Base-by-base conservation (phyloP, 2,113 vertebrate genomes). In the Prolemur simus region DNA sequence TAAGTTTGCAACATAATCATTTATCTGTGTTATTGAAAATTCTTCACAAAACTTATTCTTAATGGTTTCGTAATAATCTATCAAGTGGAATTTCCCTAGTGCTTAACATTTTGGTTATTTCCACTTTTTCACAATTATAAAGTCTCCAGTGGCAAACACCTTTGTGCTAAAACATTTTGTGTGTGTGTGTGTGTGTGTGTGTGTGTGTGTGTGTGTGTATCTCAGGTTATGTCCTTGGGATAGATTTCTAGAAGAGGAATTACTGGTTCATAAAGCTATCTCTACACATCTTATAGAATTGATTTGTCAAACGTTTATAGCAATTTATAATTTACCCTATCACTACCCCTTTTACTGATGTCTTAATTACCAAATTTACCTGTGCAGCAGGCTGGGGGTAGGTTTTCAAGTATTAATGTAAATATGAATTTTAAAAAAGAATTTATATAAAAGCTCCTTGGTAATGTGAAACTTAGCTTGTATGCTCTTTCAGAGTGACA, bases 401-500 rank as follows among this genome's bases (percentile, higher is more conserved):
- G 8, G 13, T 80, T 93, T 93, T 94, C 56, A 91, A 93, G 39
- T 63, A 88, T 2, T 17, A 95, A 60, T 2, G 0, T 89, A 87
- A 69, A 74, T 89, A 32, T 68, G 15, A 64, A 54, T 86, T 96
- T 94, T 91, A 8, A 63, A 74, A 90, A 84, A 89, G 12, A 83
- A 64, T 84, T 96, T 80, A 81, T 37, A 18, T 74, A 32, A 69
- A 52, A 90, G 37, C 21, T 80, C 20, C 95, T 93, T 94, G 20
- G 15, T 78, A 82, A 82, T 8, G 5, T 87, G 29, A 91, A 82
- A 68, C 60, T 42, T 80, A 73, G 37, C 11, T 95, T 8, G 18
- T 58, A n/a, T 93, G 83, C 78, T 73, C 78, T 96, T 96, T 86
- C 78, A 78, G 13, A 88, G 49, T 71, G 77, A 77, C 23, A 18